Evolutionary conservation across 2,113 vertebrate genomes (phyloP).

Genomic region (Promerops cafer): DNA sequence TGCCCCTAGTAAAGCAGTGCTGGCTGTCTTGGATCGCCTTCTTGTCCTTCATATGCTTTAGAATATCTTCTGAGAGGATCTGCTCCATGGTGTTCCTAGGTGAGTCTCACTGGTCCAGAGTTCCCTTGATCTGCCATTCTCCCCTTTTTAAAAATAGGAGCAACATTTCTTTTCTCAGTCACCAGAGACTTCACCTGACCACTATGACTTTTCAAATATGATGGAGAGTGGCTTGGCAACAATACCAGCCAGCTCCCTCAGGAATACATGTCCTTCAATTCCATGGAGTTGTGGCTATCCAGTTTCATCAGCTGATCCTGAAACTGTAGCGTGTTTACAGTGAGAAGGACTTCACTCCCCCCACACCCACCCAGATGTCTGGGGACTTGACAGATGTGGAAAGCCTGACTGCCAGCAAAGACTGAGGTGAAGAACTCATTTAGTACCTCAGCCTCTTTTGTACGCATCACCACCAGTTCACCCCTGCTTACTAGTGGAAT

Average conservation of each 20-base stretch:
- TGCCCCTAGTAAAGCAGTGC: not conserved
- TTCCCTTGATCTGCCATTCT: not conserved
- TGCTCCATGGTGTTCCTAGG: not conserved
- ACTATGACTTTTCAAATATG: not conserved
- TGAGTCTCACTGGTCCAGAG: not conserved
- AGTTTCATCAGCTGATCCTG: not conserved
- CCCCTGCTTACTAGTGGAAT: not conserved
- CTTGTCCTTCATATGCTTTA: not conserved
- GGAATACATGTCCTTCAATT: not conserved
- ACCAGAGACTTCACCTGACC: not conserved
- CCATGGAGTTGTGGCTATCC: not conserved
- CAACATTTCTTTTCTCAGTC: not conserved
- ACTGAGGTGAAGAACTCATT: not conserved
- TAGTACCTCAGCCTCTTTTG: too few species aligned
- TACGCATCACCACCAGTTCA: not conserved
- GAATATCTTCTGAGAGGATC: not conserved
- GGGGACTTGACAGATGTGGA: not conserved
- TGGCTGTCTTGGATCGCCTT: not conserved
- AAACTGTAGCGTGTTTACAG: not conserved
- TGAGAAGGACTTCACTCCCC: not conserved
- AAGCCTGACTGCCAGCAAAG: not conserved
- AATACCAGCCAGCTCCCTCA: not conserved
- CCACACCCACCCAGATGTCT: rapidly evolving
- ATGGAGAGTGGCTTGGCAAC: not conserved
- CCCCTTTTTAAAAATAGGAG: not conserved